A percentile compares a stretch with the other conserved stretches of the same genome.
Conservation (phyloP, 2,888 invertebrate species). For the Nomada goodeniana region DNA sequence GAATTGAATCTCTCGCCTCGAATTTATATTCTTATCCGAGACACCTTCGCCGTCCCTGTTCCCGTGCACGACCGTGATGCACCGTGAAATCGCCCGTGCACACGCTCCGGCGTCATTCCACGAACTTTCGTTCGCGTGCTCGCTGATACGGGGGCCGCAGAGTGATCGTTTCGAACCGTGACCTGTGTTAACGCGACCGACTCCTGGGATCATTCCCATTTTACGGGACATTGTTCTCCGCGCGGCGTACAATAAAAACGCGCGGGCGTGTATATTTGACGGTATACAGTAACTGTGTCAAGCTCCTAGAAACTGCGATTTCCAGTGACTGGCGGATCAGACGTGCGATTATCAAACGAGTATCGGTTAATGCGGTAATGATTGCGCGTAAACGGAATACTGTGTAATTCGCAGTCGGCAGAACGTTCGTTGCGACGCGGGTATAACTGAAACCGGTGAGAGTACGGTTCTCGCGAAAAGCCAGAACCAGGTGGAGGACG, state of each 20-base stretch:
- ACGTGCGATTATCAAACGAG: background rate
- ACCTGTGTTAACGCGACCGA: slow-evolving; percentile 24
- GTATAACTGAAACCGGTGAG: background rate
- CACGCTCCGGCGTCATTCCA: background rate
- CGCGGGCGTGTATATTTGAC: background rate
- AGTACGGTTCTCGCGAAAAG: background rate
- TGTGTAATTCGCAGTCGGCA: slow-evolving; percentile 1
- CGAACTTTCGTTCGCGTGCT: background rate
- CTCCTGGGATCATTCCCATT: slow-evolving; percentile 6
- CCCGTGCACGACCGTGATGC: slow-evolving; percentile 17
- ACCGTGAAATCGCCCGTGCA: slow-evolving; percentile 44
- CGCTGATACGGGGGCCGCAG: background rate
- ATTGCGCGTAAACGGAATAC: background rate
- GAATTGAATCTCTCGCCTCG: slow-evolving; percentile 24
- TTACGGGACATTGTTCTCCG: slow-evolving; percentile 19
- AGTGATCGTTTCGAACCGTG: slow-evolving; percentile 36
- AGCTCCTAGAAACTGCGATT: background rate
- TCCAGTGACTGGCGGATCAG: background rate
- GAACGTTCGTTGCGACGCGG: background rate
- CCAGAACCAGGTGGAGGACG: background rate
- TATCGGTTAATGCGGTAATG: background rate
- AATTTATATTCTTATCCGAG: slow-evolving; percentile 27
- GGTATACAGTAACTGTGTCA: background rate
- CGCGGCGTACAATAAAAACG: background rate
- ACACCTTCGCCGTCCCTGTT: slow-evolving; percentile 18